Conservation (phyloP, 2,113 vertebrate species). For the Dromaius novaehollandiae region DNA sequence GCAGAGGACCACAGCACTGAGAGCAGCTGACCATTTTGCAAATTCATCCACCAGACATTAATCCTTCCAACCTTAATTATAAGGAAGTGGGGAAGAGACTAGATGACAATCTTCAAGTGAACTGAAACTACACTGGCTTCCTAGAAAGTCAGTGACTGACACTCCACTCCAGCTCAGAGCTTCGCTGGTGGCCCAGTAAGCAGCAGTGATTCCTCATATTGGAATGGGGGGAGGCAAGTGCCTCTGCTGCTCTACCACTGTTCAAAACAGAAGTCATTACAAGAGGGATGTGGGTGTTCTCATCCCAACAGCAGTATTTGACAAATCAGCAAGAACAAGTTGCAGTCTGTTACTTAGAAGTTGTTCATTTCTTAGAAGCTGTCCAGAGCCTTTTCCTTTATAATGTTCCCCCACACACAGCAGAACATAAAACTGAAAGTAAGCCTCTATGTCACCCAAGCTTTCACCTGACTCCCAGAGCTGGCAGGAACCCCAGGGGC, state of each 20-base stretch:
- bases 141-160: background rate
- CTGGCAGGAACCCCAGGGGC: background rate
- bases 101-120: background rate
- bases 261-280: background rate
- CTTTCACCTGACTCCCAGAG: background rate
- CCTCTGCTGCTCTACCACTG: background rate
- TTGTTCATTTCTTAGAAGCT: background rate
- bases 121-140: background rate
- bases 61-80: background rate
- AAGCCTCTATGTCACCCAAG: background rate
- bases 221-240: background rate
- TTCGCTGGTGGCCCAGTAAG: constrained; percentile 3
- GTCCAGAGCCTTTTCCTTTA: background rate
- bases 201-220: background rate
- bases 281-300: background rate
- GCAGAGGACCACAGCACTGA: background rate
- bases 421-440: background rate
- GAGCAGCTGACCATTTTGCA: background rate
- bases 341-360: background rate
- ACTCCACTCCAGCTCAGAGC: background rate
- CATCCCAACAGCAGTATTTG: background rate
- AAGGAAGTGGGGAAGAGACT: background rate
- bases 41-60: background rate
- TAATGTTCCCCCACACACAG: background rate
- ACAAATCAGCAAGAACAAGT: background rate